Evolutionary conservation across 2,797 vertebrate genomes (phyloP), one percentile per base, ranked within the genome.

Genomic region (Chromobotia macracanthus): DNA sequence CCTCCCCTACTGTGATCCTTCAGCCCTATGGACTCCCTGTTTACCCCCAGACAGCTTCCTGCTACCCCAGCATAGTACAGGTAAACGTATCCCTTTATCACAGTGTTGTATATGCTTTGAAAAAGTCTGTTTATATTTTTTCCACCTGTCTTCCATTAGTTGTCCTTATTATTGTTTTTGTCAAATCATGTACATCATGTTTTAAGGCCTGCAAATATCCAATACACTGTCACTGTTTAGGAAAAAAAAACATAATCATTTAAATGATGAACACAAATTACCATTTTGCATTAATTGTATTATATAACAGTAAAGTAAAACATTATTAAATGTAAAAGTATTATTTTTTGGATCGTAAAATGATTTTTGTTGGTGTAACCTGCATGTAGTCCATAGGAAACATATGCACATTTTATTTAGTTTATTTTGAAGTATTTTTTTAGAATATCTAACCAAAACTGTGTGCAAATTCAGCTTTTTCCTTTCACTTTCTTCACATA

Each of bases 11-110:
- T 85, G 91, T 95, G 88, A 94, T 95, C 71, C 93, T 95, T 79
- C 94, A 95, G 91, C 92, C 94, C 8, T 91, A 92, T 83, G 93
- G 94, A 91, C 88, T 91, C 84, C 92, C 90, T 35, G 85, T 91
- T 77, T 94, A 94, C 70, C 92, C 90, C 69, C 93, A 92, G 83
- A 86, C 91, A 63, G 87, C 91, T 84, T 85, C 88, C 75, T 91
- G 92, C 90, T 93, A 88, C 87, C 93, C 94, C 84, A 87, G 95
- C 92, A 83, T 96, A 89, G 94, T 95, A 85, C 95, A 97, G 95
- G 95, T 95, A 95, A 93, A 88, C 76, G 2, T 31, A 35, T 75
- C 55, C 67, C 71, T 75, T 73, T 63, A 60, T 60, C 58, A 28
- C 15, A 8, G 13, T 65, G 38, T 48, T 18, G 35, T 12, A 68